Conservation (phyloP, 1,140 invertebrate genomes). For the Hestina assimilis region DNA sequence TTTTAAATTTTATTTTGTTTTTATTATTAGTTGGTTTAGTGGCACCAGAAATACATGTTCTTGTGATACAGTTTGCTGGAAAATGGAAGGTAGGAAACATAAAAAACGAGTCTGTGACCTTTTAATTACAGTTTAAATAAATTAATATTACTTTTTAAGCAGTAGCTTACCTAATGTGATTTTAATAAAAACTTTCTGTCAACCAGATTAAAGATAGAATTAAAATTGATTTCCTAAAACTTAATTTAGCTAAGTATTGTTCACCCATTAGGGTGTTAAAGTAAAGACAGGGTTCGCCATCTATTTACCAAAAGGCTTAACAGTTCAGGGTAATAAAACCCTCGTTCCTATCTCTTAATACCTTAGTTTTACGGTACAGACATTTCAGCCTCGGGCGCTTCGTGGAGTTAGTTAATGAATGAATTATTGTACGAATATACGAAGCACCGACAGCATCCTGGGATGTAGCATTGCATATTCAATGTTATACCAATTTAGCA, state of each 20-base stretch:
- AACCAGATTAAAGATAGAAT: too few species aligned
- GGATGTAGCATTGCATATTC: constrained; percentile 7
- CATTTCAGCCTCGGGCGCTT: constrained; percentile 5
- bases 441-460: constrained; percentile 5
- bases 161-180: too few species aligned
- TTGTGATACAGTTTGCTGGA: too few species aligned
- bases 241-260: constrained; percentile 19
- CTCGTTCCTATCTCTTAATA: constrained; percentile 12
- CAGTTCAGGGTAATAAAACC: constrained; percentile 10
- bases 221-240: neutral
- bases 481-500: too few species aligned
- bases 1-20: too few species aligned
- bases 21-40: too few species aligned
- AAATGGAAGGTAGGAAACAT: too few species aligned
- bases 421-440: constrained; percentile 13
- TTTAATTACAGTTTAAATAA: too few species aligned
- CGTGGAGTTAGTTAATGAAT: constrained; percentile 7
- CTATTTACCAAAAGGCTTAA: constrained; percentile 19
- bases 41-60: too few species aligned
- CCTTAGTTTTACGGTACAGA: constrained; percentile 5
- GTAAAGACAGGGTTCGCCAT: constrained; percentile 20
- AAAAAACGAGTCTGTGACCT: too few species aligned
- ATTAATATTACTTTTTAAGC: too few species aligned
- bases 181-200: too few species aligned
- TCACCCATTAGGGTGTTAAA: constrained; percentile 20